Percentiles rank a stretch among this genome's conserved stretches.
These are phyloP conservation scores for Cephalopachus bancanus DNA, from an alignment of 2,797 vertebrate genomes.

Conservation along the genomic window DNA sequence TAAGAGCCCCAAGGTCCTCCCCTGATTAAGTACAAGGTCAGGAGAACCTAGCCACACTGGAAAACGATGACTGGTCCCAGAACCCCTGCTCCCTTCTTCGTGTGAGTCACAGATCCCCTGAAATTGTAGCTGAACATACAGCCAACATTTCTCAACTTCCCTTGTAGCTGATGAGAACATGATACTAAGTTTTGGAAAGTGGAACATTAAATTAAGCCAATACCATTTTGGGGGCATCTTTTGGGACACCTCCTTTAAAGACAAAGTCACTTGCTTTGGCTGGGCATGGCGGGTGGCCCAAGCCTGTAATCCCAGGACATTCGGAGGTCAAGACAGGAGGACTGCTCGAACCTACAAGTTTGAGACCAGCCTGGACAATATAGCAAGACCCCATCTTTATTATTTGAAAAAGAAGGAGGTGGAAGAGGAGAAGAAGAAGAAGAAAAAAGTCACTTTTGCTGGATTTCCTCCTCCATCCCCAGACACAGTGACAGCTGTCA, in stretches of 20 bases:
- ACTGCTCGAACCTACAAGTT: no score
- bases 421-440: no score
- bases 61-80: background rate
- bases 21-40: background rate
- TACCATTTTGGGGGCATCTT: background rate
- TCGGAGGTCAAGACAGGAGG: no score
- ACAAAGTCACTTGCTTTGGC: background rate
- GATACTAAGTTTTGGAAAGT: background rate
- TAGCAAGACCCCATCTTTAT: no score
- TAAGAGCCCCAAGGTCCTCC: background rate
- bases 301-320: no score
- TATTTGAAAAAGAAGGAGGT: no score
- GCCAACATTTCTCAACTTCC: constrained; percentile 3
- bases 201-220: background rate
- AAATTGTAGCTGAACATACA: background rate
- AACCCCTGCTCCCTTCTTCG: background rate
- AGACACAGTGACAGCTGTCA: background rate
- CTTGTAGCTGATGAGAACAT: background rate
- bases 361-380: no score
- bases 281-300: no score
- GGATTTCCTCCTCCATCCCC: background rate
- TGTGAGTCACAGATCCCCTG: background rate
- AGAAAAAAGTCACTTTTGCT: background rate
- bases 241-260: background rate
- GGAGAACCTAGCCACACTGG: background rate